phyloP scores from a whole-genome alignment of 2,797 vertebrate species.

The Calcarius lapponicus region DNA sequence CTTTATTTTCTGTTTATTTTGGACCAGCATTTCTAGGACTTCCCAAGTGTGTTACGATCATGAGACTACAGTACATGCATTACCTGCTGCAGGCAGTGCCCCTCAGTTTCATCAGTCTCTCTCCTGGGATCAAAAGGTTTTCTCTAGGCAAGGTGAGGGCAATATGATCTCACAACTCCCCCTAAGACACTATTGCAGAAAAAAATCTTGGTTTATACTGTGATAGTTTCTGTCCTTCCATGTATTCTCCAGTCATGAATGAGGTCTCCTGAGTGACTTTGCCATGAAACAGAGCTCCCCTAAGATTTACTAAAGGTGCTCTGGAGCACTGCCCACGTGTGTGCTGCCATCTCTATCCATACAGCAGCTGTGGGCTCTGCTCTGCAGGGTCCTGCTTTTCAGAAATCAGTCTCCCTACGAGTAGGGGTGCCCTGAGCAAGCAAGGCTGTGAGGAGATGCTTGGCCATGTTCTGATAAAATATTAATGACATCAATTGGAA shows the following conservation, averaged over 20 bases:
- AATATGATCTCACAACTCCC: no score
- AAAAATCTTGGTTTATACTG: background rate
- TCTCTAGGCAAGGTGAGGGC: background rate
- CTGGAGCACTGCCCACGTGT: accelerated
- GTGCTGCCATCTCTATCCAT: background rate
- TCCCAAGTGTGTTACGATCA: background rate
- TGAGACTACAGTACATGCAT: background rate
- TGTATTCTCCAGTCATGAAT: background rate
- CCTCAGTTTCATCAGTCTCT: background rate
- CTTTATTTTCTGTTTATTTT: slow-evolving; percentile 4
- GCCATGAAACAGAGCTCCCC: background rate
- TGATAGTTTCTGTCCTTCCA: background rate
- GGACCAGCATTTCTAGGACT: background rate
- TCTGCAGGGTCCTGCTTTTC: background rate
- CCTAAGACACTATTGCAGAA: background rate
- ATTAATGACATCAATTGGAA: background rate
- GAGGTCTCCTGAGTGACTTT: background rate
- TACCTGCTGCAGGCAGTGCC: background rate
- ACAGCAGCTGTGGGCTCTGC: background rate
- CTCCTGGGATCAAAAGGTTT: background rate
- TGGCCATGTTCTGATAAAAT: background rate
- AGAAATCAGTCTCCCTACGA: background rate
- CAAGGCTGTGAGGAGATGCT: background rate
- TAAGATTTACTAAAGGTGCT: accelerated
- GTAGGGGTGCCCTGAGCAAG: background rate